Percentiles rank a stretch among this genome's conserved stretches.
Conservation (phyloP, 23 tunicate species). For the Diplosoma virens region DNA sequence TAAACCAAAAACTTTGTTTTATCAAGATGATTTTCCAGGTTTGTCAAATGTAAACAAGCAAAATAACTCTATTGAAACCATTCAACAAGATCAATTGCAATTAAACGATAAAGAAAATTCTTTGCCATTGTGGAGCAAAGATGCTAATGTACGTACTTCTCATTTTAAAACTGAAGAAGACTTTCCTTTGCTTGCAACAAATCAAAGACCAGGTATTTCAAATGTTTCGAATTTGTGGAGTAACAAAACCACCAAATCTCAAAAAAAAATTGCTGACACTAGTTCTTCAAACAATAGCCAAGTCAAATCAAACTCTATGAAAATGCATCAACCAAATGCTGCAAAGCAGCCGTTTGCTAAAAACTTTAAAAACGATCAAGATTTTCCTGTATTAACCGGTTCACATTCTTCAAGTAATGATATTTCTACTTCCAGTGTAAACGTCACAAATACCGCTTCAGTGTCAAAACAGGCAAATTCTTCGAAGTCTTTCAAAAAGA, state of each 20-base stretch:
- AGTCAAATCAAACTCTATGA: neutral
- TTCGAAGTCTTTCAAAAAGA: neutral
- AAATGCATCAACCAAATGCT: neutral
- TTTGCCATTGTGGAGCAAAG: slow-evolving; percentile 2
- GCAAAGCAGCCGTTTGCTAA: too few relatives aligned
- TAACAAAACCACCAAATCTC: neutral
- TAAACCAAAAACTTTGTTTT: neutral
- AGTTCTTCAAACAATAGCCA: neutral
- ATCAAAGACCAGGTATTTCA: neutral
- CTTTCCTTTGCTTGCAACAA: slow-evolving; percentile 35
- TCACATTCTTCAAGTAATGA: too few relatives aligned
- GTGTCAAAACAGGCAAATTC: too few relatives aligned
- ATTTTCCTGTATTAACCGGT: too few relatives aligned
- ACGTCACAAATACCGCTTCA: too few relatives aligned
- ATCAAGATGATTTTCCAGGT: slow-evolving; percentile 1
- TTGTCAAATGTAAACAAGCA: neutral
- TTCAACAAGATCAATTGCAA: neutral
- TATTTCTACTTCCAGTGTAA: too few relatives aligned
- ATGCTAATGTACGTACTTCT: neutral
- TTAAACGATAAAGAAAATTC: neutral
- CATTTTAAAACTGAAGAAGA: slow-evolving; percentile 14
- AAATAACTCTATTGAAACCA: neutral
- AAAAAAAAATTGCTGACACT: neutral
- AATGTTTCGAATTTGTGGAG: neutral
- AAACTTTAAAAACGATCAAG: too few relatives aligned